phyloP scores from a whole-genome alignment of 1,140 invertebrate species.

The Probaryconus sp. region DNA sequence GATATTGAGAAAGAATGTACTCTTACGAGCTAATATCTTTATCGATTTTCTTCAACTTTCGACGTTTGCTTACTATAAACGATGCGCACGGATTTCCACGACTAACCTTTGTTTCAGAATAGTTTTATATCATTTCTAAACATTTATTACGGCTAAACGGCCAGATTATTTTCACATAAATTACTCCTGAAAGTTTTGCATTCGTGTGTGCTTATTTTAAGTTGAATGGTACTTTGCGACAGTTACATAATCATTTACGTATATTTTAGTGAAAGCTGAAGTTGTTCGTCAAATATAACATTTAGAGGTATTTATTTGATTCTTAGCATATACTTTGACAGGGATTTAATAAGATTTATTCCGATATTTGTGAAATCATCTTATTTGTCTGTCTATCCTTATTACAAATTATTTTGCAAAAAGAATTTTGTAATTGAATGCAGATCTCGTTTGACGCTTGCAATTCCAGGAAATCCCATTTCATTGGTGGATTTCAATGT shows the following conservation, averaged over 20 bases:
- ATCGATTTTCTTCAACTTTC: slow-evolving; percentile 23
- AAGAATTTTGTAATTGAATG: too few species aligned
- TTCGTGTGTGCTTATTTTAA: not conserved
- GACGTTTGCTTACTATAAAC: slow-evolving; percentile 30
- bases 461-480: too few species aligned
- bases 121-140: slow-evolving; percentile 10
- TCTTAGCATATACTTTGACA: too few species aligned
- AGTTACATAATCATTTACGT: slow-evolving; percentile 13
- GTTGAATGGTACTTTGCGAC: slow-evolving; percentile 6
- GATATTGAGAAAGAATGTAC: slow-evolving; percentile 33
- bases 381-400: too few species aligned
- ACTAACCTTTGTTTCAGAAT: slow-evolving; percentile 29
- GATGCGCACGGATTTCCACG: slow-evolving; percentile 2
- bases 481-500: too few species aligned
- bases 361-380: too few species aligned
- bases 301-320: too few species aligned
- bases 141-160: not conserved
- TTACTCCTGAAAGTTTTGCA: not conserved
- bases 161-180: not conserved
- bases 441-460: too few species aligned
- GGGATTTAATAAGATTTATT: too few species aligned
- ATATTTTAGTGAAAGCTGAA: slow-evolving; percentile 5
- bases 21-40: slow-evolving; percentile 27
- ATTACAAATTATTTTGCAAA: too few species aligned
- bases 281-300: not conserved